Evolutionary conservation across 2,113 vertebrate species (phyloP).

Genomic region (Rhabdomys dilectus): DNA sequence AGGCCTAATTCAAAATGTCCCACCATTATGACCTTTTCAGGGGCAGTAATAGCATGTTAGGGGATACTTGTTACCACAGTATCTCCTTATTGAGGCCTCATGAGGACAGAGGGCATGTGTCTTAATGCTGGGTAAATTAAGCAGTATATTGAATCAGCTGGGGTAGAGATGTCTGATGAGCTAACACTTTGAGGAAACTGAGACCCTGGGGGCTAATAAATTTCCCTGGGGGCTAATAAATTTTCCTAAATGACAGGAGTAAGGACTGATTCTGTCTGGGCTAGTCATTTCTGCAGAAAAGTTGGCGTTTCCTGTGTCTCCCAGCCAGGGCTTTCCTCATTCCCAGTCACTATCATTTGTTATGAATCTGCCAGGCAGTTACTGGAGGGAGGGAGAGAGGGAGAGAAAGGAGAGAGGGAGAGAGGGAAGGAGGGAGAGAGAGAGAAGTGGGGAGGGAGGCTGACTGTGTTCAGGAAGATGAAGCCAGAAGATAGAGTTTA

Average conservation of each 20-base stretch:
- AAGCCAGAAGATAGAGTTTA: slow-evolving; percentile 9
- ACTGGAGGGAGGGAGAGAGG: slow-evolving; percentile 14
- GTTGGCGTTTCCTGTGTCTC: background rate
- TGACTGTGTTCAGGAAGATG: background rate
- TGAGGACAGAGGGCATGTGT: background rate
- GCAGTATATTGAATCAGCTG: background rate
- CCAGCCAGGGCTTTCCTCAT: background rate
- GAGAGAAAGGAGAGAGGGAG: too few species aligned
- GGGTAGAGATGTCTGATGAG: background rate
- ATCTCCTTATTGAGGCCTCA: background rate
- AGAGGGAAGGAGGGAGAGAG: background rate
- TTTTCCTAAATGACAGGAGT: background rate
- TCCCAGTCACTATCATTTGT: background rate
- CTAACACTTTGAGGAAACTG: background rate
- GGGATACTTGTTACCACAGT: background rate
- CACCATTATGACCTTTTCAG: background rate
- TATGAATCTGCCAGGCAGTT: slow-evolving; percentile 35
- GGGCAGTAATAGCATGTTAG: background rate
- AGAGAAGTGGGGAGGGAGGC: background rate
- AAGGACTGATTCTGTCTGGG: background rate
- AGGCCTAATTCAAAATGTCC: background rate
- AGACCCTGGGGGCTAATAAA: background rate
- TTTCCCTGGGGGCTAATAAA: background rate
- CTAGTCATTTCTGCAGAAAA: background rate
- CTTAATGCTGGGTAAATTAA: background rate